A percentile compares a stretch with the other conserved stretches of the same genome.
phyloP scores from a whole-genome alignment of 1,140 invertebrate genomes.

The Sycobia sp. region DNA sequence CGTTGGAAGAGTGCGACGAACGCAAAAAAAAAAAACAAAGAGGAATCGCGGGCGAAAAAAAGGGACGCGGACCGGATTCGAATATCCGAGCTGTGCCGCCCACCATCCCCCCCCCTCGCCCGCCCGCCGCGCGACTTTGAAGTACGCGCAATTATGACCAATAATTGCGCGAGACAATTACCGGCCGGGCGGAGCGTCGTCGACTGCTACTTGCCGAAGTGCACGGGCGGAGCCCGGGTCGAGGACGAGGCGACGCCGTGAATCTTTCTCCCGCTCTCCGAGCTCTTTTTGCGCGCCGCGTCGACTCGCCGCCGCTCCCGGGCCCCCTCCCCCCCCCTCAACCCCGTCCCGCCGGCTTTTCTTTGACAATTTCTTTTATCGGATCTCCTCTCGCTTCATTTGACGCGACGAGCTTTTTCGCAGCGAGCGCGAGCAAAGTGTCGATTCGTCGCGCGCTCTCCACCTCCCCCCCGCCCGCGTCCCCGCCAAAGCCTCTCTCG shows the following conservation, averaged over 20 bases:
- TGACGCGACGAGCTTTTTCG: slow-evolving; percentile 57
- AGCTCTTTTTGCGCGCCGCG: slow-evolving; percentile 27
- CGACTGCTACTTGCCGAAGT: too few species aligned
- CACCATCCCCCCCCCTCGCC: too few species aligned
- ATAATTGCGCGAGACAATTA: slow-evolving; percentile 58
- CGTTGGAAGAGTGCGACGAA: too few species aligned
- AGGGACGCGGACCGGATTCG: not conserved
- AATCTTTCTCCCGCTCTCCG: too few species aligned
- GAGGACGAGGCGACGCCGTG: slow-evolving; percentile 28
- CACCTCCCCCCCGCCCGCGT: slow-evolving; percentile 22
- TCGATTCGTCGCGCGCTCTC: slow-evolving; percentile 54
- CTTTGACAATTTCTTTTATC: slow-evolving; percentile 62
- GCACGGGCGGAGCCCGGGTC: too few species aligned
- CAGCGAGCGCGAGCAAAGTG: slow-evolving; percentile 58
- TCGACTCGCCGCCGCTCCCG: slow-evolving; percentile 26
- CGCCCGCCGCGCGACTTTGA: slow-evolving; percentile 11
- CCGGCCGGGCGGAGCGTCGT: slow-evolving; percentile 30
- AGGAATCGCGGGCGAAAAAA: too few species aligned
- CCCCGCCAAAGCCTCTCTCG: slow-evolving; percentile 54
- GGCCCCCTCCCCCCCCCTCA: not conserved
- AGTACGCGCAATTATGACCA: slow-evolving; percentile 43
- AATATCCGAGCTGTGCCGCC: not conserved
- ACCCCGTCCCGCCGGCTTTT: too few species aligned
- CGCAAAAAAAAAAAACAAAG: too few species aligned
- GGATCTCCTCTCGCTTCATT: slow-evolving; percentile 58